Evolutionary conservation across 2,797 vertebrate species (phyloP).

Genomic region (Lithobates sylvaticus): DNA sequence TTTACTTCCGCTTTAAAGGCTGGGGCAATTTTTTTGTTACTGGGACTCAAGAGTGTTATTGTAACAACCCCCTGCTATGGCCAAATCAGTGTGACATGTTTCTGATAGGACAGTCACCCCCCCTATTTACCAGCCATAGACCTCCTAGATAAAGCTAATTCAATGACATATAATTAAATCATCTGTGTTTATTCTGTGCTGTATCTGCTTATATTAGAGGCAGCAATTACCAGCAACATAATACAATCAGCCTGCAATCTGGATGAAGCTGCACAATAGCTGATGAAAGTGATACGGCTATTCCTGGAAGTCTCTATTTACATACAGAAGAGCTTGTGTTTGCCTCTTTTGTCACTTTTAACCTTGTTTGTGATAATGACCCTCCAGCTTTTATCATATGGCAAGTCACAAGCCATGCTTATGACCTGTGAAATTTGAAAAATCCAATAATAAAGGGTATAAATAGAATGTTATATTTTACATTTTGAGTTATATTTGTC

Average conservation of each 20-base stretch:
- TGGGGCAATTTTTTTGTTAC: too few species aligned
- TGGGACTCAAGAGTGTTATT: too few species aligned
- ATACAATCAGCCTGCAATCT: slow-evolving; percentile 10
- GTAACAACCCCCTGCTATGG: too few species aligned
- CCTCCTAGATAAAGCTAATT: neutral
- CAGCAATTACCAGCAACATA: neutral
- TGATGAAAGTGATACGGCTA: neutral
- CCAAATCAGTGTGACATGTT: neutral
- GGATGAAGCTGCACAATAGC: neutral
- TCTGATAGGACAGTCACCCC: neutral
- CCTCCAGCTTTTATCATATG: too few species aligned
- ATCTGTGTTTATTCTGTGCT: neutral
- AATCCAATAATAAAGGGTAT: too few species aligned
- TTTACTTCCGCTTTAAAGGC: too few species aligned
- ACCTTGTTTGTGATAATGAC: too few species aligned
- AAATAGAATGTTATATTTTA: too few species aligned
- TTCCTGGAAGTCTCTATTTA: neutral
- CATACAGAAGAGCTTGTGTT: neutral
- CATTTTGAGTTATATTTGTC: too few species aligned
- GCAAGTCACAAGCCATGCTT: too few species aligned
- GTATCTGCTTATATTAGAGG: neutral
- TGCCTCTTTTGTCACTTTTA: too few species aligned
- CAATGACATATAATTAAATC: slow-evolving; percentile 19
- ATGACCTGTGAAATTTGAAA: too few species aligned
- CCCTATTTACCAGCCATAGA: neutral